A percentile compares a stretch with the other conserved stretches of the same genome.
Evolutionary conservation across 2,888 invertebrate genomes (phyloP).

Genomic region (Tanypteryx hageni): DNA sequence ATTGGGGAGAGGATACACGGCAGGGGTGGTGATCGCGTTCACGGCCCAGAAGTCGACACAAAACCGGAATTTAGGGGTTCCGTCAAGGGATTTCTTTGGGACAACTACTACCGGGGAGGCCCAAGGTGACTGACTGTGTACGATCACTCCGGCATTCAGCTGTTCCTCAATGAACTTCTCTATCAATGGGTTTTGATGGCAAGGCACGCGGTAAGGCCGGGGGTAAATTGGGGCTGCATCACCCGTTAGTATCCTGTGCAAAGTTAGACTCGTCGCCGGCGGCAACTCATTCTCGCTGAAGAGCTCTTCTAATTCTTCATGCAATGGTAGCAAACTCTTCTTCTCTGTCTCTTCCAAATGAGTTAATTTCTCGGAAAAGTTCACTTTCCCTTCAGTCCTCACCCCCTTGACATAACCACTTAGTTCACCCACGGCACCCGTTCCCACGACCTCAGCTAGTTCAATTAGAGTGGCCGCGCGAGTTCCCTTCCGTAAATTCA

Average conservation of each 20-base stretch:
- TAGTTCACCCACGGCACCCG: too few relatives aligned
- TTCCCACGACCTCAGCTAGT: too few relatives aligned
- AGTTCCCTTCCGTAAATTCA: too few relatives aligned
- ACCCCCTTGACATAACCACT: too few relatives aligned
- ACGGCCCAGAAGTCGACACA: neutral
- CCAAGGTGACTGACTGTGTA: neutral
- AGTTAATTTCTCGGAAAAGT: too few relatives aligned
- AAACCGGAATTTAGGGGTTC: neutral
- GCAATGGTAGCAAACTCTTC: too few relatives aligned
- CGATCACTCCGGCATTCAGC: too few relatives aligned
- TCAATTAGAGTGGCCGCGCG: too few relatives aligned
- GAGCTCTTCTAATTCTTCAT: neutral
- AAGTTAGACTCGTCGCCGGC: neutral
- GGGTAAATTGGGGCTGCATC: neutral
- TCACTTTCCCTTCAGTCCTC: too few relatives aligned
- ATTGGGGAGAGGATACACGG: neutral
- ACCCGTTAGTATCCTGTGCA: neutral
- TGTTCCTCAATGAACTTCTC: neutral
- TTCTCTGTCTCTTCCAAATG: too few relatives aligned
- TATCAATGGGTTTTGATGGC: neutral
- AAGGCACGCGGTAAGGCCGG: neutral
- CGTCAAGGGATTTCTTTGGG: neutral
- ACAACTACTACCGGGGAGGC: neutral
- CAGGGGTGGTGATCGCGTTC: neutral
- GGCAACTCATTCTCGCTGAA: neutral